These are phyloP conservation scores for Caloenas nicobarica DNA, from an alignment of 2,113 vertebrate species.

Conservation along the genomic window DNA sequence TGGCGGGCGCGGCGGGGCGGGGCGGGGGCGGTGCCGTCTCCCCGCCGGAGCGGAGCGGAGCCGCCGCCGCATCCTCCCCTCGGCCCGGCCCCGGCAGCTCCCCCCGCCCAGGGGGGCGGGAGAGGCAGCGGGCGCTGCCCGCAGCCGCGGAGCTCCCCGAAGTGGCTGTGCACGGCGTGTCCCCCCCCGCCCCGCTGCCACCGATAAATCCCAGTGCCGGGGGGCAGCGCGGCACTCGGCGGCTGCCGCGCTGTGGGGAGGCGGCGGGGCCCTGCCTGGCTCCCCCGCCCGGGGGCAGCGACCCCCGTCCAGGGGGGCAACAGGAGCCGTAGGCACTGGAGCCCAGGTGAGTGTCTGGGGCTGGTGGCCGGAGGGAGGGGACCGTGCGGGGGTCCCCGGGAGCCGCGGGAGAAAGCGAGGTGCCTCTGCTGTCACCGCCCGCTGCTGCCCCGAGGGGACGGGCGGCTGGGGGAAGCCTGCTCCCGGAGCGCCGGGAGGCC, in stretches of 20 bases:
- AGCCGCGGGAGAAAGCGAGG: background rate
- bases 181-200: background rate
- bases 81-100: background rate
- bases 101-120: background rate
- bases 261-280: background rate
- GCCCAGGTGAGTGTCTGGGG: conserved; percentile 13
- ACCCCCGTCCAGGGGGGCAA: background rate
- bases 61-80: background rate
- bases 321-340: background rate
- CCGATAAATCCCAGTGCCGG: background rate
- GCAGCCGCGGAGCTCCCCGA: background rate
- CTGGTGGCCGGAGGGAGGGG: background rate
- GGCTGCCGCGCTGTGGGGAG: background rate
- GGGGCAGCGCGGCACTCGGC: background rate
- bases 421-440: background rate
- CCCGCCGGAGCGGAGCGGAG: no score
- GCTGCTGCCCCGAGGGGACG: background rate
- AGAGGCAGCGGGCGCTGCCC: background rate
- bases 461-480: background rate
- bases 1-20: background rate
- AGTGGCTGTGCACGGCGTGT: background rate
- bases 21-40: background rate
- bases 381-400: background rate
- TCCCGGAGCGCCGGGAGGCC: background rate
- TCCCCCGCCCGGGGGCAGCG: background rate